phyloP scores from a whole-genome alignment of 2,888 invertebrate species.

The Teleiodes luculella region DNA sequence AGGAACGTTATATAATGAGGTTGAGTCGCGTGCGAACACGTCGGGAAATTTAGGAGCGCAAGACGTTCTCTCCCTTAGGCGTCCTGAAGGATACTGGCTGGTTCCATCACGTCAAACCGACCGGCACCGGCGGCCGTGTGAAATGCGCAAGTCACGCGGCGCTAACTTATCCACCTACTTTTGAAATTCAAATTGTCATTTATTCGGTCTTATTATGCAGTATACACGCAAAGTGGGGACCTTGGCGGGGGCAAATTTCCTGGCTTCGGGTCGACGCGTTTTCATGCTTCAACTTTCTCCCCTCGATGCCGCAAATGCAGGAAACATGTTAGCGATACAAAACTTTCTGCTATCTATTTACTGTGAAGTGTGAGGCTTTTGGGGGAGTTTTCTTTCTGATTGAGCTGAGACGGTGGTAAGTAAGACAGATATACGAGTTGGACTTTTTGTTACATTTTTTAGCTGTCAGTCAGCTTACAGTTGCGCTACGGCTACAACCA shows the following conservation, averaged over 20 bases:
- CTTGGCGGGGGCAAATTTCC: constrained; percentile 41
- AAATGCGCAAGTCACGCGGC: constrained; percentile 74
- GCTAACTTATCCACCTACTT: constrained; percentile 66
- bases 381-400: constrained; percentile 11
- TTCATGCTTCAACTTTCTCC: constrained; percentile 32
- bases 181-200: constrained; percentile 66
- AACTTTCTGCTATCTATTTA: constrained; percentile 6
- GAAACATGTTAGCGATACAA: constrained; percentile 9
- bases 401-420: background rate
- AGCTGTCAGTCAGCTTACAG: background rate
- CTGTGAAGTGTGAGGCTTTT: too few relatives aligned
- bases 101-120: constrained; percentile 49
- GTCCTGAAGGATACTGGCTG: constrained; percentile 52
- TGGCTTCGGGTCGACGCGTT: constrained; percentile 38
- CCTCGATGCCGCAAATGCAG: constrained; percentile 9
- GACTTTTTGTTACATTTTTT: background rate
- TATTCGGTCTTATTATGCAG: constrained; percentile 55
- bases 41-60: constrained; percentile 30
- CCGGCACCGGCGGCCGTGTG: constrained; percentile 55
- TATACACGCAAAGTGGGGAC: constrained; percentile 42
- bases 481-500: background rate
- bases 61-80: constrained; percentile 41
- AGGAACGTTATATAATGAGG: constrained; percentile 63
- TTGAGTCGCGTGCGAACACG: constrained; percentile 53
- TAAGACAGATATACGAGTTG: constrained; percentile 1